A percentile compares a stretch with the other conserved stretches of the same genome.
These are phyloP conservation scores for Willowsia nigromaculata DNA, from an alignment of 2,888 invertebrate species.

Conservation along the genomic window DNA sequence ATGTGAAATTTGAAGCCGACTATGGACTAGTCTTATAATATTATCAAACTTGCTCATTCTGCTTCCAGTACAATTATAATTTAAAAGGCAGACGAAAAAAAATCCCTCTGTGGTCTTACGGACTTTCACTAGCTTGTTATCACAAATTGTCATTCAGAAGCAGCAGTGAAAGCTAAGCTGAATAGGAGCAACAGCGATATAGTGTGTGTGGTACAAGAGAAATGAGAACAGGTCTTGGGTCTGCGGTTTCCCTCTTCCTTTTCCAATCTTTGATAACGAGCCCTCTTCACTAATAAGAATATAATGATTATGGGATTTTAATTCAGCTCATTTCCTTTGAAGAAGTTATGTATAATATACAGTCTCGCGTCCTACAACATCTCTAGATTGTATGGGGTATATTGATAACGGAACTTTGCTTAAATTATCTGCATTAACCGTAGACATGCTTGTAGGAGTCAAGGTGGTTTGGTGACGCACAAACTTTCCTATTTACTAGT, in stretches of 20 bases:
- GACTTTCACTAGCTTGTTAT: conserved; percentile 64
- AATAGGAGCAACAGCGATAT: conserved; percentile 8
- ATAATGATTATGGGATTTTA: conserved; percentile 72
- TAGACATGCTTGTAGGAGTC: background rate
- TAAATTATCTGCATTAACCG: background rate
- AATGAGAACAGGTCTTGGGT: conserved; percentile 42
- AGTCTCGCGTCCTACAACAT: background rate
- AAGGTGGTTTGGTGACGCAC: conserved; percentile 5
- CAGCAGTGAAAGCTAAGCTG: background rate
- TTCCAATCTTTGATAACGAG: conserved; percentile 71
- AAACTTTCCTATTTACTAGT: background rate
- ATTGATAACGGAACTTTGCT: background rate
- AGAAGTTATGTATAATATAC: background rate
- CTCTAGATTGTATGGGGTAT: background rate
- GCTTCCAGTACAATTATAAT: conserved; percentile 34
- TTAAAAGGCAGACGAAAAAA: conserved; percentile 40
- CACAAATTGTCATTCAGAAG: conserved; percentile 68
- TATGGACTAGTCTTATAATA: conserved; percentile 3
- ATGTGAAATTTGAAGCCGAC: conserved; percentile 36
- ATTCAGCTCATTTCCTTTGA: conserved; percentile 69
- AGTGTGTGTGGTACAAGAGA: background rate
- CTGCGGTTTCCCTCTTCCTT: conserved; percentile 20
- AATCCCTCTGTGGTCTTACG: conserved; percentile 24
- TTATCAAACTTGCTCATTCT: conserved; percentile 10
- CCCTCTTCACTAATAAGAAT: conserved; percentile 65